Evolutionary conservation across 2,888 invertebrate genomes (phyloP), one percentile per base, ranked within the genome.

Genomic region (Bombyx huttoni): DNA sequence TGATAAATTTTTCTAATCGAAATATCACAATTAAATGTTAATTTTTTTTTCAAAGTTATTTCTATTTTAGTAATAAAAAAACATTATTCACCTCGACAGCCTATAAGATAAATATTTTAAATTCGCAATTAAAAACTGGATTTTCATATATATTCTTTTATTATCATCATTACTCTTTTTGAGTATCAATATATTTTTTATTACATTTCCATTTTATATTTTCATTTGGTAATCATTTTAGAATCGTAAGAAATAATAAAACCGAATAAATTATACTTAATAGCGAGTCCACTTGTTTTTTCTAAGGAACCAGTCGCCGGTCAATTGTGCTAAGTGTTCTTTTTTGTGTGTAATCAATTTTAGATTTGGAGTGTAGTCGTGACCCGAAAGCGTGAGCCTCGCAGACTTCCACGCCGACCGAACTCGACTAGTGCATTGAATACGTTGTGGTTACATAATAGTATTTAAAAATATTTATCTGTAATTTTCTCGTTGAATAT

Each of bases 341-440:
- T 78, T 79, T 78, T 81, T 80, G 64, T 65, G 58, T 64, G 72
- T 79, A 81, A 81, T 81, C 79, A 81, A 81, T 81, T 80, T 83
- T 78, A 77, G 72, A 82, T 84, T 83, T 81, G 78, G 75, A 78
- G 73, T 78, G 73, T 66, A 78, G 70, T 84, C 81, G 82, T 81
- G 85, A 85, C 78, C 70, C 61, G 67, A 65, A 63, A 73, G 74
- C 76, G 73, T 75, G 76, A 75, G 70, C 61, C 66, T 68, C 58
- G 67, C 63, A 61, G 73, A 78, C 79, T 79, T 78, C 78, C 78
- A 77, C 66, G 72, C 73, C 66, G 68, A 70, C 73, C 62, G 65
- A 51, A 55, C 51, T 56, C 51, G 57, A 65, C 56, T 57, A 61
- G 40, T 40, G 34, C 33, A 7, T 14, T 24, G 24, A 24, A 24